phyloP scores from a whole-genome alignment of 2,888 invertebrate genomes.

The Rhamphomyia laevipes region DNA sequence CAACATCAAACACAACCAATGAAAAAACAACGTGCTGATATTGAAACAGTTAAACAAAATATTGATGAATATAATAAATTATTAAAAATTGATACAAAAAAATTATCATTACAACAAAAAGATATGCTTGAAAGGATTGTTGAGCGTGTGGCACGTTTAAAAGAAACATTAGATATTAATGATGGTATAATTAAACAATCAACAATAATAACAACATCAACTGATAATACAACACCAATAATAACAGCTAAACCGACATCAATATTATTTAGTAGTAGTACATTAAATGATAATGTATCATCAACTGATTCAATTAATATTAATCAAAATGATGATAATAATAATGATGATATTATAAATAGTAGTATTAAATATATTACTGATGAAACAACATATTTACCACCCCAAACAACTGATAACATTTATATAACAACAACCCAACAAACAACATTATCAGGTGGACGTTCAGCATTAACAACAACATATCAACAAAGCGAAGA shows the following conservation, averaged over 20 bases:
- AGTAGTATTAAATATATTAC: not conserved
- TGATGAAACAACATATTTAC: not conserved
- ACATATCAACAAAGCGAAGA: no score
- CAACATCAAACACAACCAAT: slow-evolving; percentile 1
- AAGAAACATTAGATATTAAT: slow-evolving; percentile 32
- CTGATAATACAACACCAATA: slow-evolving; percentile 10
- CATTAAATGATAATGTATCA: slow-evolving; percentile 7
- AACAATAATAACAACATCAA: slow-evolving; percentile 17
- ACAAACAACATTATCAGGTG: not conserved
- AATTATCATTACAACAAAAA: slow-evolving; percentile 35
- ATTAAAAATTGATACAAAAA: slow-evolving; percentile 32
- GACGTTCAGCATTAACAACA: not conserved
- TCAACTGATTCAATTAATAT: not conserved
- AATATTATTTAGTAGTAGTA: slow-evolving; percentile 8
- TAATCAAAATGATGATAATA: not conserved
- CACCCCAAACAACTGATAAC: not conserved
- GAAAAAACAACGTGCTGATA: slow-evolving; percentile 33
- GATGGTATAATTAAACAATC: slow-evolving; percentile 20
- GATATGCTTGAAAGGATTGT: slow-evolving; percentile 36
- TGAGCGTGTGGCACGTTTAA: slow-evolving; percentile 34
- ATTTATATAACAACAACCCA: not conserved
- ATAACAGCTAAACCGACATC: slow-evolving; percentile 10
- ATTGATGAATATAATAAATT: slow-evolving; percentile 35
- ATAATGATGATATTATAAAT: not conserved
- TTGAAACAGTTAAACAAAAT: slow-evolving; percentile 34